Evolutionary conservation across 2,797 vertebrate genomes (phyloP).

Genomic region (Lophius americanus): DNA sequence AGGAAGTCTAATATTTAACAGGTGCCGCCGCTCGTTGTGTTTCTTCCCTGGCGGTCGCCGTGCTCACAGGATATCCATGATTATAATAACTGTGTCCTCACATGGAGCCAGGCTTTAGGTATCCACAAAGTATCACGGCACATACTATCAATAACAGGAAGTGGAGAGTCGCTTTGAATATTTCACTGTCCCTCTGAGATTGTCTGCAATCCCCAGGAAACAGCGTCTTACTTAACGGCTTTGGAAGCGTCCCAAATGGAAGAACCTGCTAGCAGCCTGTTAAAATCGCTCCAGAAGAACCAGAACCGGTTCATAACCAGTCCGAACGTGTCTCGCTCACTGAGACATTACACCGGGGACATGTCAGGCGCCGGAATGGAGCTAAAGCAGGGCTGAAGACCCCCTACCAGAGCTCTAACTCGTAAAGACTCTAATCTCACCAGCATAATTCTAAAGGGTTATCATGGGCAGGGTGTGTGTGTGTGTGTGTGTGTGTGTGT

Average conservation of each 20-base stretch:
- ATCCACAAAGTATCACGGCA: slow-evolving; percentile 1
- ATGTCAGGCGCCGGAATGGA: slow-evolving; percentile 21
- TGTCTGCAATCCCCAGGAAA: slow-evolving; percentile 53
- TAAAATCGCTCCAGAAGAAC: slow-evolving; percentile 60
- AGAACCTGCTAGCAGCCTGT: slow-evolving; percentile 51
- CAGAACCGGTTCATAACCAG: slow-evolving; percentile 57
- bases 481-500: background rate
- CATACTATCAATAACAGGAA: slow-evolving; percentile 27
- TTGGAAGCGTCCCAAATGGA: slow-evolving; percentile 54
- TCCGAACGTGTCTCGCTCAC: slow-evolving; percentile 52
- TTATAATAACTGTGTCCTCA: slow-evolving; percentile 15
- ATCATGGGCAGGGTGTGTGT: slow-evolving; percentile 15
- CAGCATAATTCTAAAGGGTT: background rate
- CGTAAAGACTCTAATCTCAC: slow-evolving; percentile 1
- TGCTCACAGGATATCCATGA: slow-evolving; percentile 7
- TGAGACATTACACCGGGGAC: slow-evolving; percentile 49
- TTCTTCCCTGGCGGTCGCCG: background rate
- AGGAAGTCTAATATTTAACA: slow-evolving; percentile 32
- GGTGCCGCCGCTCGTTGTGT: slow-evolving; percentile 1
- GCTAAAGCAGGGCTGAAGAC: slow-evolving; percentile 18
- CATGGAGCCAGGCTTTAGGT: slow-evolving; percentile 11
- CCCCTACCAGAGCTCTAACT: slow-evolving; percentile 5
- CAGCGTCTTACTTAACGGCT: slow-evolving; percentile 45
- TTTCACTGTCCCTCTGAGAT: slow-evolving; percentile 40
- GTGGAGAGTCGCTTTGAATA: slow-evolving; percentile 37